These are phyloP conservation scores for Brachionus sp. DNA, from an alignment of 1,140 invertebrate genomes.

Conservation along the genomic window DNA sequence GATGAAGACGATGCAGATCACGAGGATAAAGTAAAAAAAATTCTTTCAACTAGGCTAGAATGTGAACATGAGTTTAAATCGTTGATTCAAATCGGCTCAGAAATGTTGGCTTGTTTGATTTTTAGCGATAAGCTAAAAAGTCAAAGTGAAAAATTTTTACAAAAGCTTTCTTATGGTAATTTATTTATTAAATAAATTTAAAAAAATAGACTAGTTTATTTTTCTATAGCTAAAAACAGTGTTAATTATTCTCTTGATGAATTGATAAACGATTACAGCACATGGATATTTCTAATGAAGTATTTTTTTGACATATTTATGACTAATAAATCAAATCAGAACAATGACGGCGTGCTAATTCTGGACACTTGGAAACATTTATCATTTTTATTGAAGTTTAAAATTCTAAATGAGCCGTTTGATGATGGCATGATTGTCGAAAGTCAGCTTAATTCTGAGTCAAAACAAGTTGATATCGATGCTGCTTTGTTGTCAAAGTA, in stretches of 20 bases:
- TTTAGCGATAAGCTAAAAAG: neutral
- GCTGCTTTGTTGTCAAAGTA: neutral
- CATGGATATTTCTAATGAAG: conserved; percentile 12
- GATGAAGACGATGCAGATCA: neutral
- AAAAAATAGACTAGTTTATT: neutral
- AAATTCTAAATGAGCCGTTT: neutral
- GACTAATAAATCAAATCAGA: conserved; percentile 12
- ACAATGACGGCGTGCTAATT: neutral
- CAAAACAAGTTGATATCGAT: neutral
- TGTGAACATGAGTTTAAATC: conserved; percentile 32
- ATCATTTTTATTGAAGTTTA: neutral
- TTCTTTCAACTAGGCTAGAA: neutral
- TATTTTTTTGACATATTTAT: conserved; percentile 27
- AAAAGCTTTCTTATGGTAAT: neutral
- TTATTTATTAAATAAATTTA: neutral
- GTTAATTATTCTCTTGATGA: neutral
- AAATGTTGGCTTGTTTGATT: neutral
- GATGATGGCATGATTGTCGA: conserved; percentile 7
- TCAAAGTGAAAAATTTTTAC: neutral
- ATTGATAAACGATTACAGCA: neutral
- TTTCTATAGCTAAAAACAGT: neutral
- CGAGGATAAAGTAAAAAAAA: conserved; percentile 18
- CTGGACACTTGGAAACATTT: conserved; percentile 15
- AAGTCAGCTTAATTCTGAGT: neutral
- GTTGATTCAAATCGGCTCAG: conserved; percentile 21